These are phyloP conservation scores for Acanthochromis polyacanthus DNA, from an alignment of 2,113 vertebrate genomes.

Conservation along the genomic window DNA sequence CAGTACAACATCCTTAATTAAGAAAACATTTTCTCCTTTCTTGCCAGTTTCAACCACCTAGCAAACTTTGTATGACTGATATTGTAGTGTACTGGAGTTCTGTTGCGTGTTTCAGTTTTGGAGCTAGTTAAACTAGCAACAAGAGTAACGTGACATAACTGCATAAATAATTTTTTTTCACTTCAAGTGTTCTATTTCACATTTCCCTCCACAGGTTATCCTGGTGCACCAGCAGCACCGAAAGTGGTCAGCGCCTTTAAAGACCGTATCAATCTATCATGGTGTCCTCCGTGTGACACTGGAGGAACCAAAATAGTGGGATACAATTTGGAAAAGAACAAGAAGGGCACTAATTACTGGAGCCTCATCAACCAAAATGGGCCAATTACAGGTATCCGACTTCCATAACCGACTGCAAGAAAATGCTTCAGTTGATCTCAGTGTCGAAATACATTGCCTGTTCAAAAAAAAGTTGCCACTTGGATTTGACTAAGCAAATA, in stretches of 20 bases:
- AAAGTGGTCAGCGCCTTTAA: conserved; percentile 85
- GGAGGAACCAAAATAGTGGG: conserved; percentile 87
- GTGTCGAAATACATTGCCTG: background rate
- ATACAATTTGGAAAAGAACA: conserved; percentile 91
- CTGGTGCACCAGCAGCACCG: conserved; percentile 85
- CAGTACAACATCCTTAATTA: background rate
- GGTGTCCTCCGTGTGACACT: conserved; percentile 85
- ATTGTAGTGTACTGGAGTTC: background rate
- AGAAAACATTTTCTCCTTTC: background rate
- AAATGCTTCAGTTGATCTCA: background rate
- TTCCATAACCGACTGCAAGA: background rate
- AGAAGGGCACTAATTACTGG: conserved; percentile 90
- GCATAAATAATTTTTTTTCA: background rate
- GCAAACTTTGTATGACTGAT: background rate
- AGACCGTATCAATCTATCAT: conserved; percentile 85
- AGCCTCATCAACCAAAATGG: conserved; percentile 82
- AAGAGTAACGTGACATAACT: background rate
- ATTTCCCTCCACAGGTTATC: conserved; percentile 80
- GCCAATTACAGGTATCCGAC: conserved; percentile 83
- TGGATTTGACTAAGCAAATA: too few species aligned
- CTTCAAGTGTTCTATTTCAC: background rate
- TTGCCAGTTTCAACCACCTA: background rate
- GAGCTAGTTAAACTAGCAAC: too few species aligned
- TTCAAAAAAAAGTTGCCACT: too few species aligned
- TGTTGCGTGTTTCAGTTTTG: background rate